Conservation (phyloP, 2,888 invertebrate genomes). For the Drosophila algonquin region DNA sequence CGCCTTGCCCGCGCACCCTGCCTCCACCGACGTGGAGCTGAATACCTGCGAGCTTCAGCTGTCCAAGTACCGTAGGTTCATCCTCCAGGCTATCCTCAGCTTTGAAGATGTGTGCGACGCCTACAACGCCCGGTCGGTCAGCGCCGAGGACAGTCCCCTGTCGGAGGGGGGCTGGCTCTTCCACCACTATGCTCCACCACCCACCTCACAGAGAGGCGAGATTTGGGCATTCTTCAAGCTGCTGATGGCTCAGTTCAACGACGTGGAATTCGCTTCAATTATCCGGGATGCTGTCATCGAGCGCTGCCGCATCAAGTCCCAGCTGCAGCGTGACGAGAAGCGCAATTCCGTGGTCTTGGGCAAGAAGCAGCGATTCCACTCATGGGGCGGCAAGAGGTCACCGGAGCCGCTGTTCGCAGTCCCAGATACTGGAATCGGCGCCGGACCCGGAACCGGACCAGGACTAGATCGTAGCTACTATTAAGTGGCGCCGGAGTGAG, state of each 20-base stretch:
- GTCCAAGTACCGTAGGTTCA: slow-evolving; percentile 80
- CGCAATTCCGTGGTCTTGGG: slow-evolving; percentile 82
- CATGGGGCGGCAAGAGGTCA: slow-evolving; percentile 84
- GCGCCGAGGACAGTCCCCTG: slow-evolving; percentile 41
- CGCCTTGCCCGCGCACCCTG: slow-evolving; percentile 52
- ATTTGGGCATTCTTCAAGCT: slow-evolving; percentile 82
- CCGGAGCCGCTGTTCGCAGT: slow-evolving; percentile 35
- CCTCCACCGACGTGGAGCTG: slow-evolving; percentile 60
- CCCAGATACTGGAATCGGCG: slow-evolving; percentile 28
- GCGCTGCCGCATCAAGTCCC: slow-evolving; percentile 78
- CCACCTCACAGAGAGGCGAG: slow-evolving; percentile 74
- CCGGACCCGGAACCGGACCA: slow-evolving; percentile 17
- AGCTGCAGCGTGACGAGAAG: slow-evolving; percentile 79
- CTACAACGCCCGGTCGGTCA: slow-evolving; percentile 63
- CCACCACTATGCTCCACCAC: slow-evolving; percentile 74
- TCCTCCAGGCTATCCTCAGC: slow-evolving; percentile 81
- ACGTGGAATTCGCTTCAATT: slow-evolving; percentile 78
- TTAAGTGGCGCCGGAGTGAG: slow-evolving; percentile 12
- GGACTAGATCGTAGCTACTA: slow-evolving; percentile 29
- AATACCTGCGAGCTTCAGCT: slow-evolving; percentile 80
- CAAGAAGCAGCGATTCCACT: slow-evolving; percentile 84
- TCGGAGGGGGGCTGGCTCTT: slow-evolving; percentile 55
- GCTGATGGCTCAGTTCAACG: slow-evolving; percentile 82
- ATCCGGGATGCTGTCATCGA: slow-evolving; percentile 81
- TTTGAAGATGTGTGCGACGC: slow-evolving; percentile 83